Conservation (phyloP, 2,888 invertebrate species). For the Drosophila flavopinicola region DNA sequence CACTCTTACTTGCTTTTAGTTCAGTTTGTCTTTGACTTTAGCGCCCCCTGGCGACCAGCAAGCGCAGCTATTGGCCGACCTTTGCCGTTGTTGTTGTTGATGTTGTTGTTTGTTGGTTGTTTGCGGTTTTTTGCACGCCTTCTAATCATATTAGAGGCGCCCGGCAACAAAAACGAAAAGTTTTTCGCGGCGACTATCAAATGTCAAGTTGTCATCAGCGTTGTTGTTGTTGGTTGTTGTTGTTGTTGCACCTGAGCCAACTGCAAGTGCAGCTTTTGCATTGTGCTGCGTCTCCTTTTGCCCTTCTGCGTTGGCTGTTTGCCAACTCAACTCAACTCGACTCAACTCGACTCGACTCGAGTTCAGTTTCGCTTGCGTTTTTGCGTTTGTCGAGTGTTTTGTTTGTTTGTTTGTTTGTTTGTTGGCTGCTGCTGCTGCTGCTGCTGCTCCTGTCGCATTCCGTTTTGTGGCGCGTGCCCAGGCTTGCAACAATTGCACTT, state of each 20-base stretch:
- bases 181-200: slow-evolving; percentile 28
- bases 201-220: slow-evolving; percentile 49
- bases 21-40: slow-evolving; percentile 8
- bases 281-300: slow-evolving; percentile 23
- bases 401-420: slow-evolving; percentile 34
- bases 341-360: slow-evolving; percentile 60
- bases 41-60: slow-evolving; percentile 40
- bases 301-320: slow-evolving; percentile 49
- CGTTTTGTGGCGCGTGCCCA: slow-evolving; percentile 17
- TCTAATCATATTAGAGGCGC: background rate
- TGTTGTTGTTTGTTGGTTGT: slow-evolving; percentile 7
- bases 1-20: background rate
- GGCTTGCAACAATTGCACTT: slow-evolving; percentile 65
- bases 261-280: slow-evolving; percentile 41
- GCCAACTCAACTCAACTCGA: slow-evolving; percentile 60
- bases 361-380: slow-evolving; percentile 67
- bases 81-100: slow-evolving; percentile 8
- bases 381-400: slow-evolving; percentile 58
- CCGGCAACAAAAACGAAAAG: slow-evolving; percentile 3
- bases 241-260: slow-evolving; percentile 30
- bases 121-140: background rate
- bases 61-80: slow-evolving; percentile 25
- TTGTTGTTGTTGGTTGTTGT: slow-evolving; percentile 5
- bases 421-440: slow-evolving; percentile 25
- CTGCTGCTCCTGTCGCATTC: slow-evolving; percentile 29